These are phyloP conservation scores for Neostethus bicornis DNA, from an alignment of 2,797 vertebrate genomes.

Conservation along the genomic window DNA sequence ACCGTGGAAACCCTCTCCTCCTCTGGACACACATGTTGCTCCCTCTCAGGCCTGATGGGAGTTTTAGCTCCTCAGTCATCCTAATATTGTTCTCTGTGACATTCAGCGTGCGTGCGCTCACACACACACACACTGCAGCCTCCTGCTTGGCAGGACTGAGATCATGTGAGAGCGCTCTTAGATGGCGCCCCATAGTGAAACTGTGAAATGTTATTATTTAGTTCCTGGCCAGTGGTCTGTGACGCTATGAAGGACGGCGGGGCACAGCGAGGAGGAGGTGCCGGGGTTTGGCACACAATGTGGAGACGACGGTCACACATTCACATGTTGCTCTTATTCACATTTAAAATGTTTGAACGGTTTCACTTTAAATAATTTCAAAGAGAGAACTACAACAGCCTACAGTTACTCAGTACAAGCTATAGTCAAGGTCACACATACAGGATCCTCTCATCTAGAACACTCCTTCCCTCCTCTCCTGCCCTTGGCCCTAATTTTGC, in stretches of 20 bases:
- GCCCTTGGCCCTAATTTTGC: no score
- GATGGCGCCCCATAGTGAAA: constrained; percentile 66
- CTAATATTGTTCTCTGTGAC: constrained; percentile 58
- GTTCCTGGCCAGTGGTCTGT: constrained; percentile 73
- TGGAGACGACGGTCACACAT: no score
- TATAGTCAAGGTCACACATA: no score
- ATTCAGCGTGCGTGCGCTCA: constrained; percentile 46
- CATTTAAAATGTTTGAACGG: no score
- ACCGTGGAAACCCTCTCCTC: constrained; percentile 69
- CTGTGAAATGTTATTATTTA: constrained; percentile 82
- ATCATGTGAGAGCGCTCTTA: constrained; percentile 73
- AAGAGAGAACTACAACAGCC: no score
- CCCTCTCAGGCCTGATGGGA: constrained; percentile 71
- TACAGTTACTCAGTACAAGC: no score
- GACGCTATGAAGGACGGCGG: constrained; percentile 69
- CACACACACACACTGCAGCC: constrained; percentile 29
- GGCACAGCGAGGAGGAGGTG: constrained; percentile 52
- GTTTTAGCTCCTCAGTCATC: constrained; percentile 70
- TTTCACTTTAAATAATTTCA: no score
- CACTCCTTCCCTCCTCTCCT: no score
- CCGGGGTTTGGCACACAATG: no score
- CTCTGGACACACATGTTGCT: constrained; percentile 78
- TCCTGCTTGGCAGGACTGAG: constrained; percentile 57
- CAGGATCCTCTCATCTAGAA: no score
- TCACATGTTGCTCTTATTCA: no score